A percentile compares a stretch with the other conserved stretches of the same genome.
phyloP scores from a whole-genome alignment of 2,113 vertebrate species.

The Tragelaphus scriptus region DNA sequence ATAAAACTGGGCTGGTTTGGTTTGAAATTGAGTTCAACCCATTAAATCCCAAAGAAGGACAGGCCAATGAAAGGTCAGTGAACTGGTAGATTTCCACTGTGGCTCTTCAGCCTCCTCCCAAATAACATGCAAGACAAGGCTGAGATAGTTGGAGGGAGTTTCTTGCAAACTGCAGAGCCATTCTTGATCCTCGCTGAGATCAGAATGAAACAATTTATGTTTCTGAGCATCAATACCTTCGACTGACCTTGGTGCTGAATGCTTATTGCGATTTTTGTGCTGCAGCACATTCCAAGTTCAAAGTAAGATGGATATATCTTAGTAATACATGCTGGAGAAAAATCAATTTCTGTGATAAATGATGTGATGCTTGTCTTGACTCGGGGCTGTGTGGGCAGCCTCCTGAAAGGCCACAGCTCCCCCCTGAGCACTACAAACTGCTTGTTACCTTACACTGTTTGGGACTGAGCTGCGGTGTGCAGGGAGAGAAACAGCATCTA shows the following conservation, averaged over 20 bases:
- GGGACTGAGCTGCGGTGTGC: background rate
- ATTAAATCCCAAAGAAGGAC: background rate
- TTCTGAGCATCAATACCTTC: background rate
- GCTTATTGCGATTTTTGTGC: constrained; percentile 31
- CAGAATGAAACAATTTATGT: constrained; percentile 3
- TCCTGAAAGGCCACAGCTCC: background rate
- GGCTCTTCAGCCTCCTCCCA: background rate
- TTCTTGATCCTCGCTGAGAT: constrained; percentile 14
- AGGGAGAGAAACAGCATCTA: background rate
- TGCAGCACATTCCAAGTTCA: constrained; percentile 13
- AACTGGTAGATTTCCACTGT: background rate
- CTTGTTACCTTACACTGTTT: background rate
- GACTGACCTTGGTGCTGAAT: constrained; percentile 31
- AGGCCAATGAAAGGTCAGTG: background rate
- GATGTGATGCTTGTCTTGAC: background rate
- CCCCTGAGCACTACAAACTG: background rate
- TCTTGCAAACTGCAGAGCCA: background rate
- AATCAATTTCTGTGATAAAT: constrained; percentile 41
- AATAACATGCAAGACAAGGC: background rate
- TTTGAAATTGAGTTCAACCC: constrained; percentile 1
- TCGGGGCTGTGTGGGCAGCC: background rate
- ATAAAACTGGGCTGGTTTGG: background rate
- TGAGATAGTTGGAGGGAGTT: background rate
- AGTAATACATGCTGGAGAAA: background rate
- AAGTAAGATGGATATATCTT: constrained; percentile 46